Conservation (phyloP, 2,113 vertebrate species). For the Phrynosoma blainvillii region DNA sequence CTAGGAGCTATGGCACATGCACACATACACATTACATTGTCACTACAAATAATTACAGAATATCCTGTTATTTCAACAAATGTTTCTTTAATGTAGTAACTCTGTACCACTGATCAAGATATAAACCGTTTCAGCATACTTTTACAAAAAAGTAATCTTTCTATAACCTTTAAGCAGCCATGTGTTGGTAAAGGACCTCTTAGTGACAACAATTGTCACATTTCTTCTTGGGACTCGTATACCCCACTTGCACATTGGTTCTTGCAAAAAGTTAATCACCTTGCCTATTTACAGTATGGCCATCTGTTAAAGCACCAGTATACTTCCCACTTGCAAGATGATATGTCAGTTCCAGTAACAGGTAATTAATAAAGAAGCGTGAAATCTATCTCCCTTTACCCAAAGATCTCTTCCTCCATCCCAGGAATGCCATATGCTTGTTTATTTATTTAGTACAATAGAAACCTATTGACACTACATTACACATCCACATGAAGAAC, state of each 20-base stretch:
- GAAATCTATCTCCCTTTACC: constrained; percentile 28
- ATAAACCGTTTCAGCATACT: not conserved
- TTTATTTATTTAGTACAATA: constrained; percentile 24
- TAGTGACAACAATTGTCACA: constrained; percentile 30
- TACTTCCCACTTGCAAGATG: constrained; percentile 44
- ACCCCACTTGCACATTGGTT: constrained; percentile 29
- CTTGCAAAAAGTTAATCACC: not conserved
- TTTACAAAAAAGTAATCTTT: constrained; percentile 8
- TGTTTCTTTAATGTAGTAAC: not conserved
- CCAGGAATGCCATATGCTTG: constrained; percentile 47
- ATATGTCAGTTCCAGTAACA: constrained; percentile 47
- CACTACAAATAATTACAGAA: not conserved
- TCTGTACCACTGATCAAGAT: not conserved
- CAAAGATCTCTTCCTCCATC: constrained; percentile 56
- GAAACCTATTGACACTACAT: constrained; percentile 30
- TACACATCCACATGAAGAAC: constrained; percentile 29
- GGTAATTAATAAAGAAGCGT: constrained; percentile 37
- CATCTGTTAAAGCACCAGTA: constrained; percentile 55
- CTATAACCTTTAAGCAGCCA: not conserved
- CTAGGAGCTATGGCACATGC: no score
- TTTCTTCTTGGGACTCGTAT: constrained; percentile 33
- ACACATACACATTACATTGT: no score
- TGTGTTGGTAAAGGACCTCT: constrained; percentile 33
- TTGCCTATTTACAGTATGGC: constrained; percentile 49
- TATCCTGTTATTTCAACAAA: not conserved